Percentiles rank a stretch among this genome's conserved stretches.
Conservation (phyloP, 2,113 vertebrate species). For the Ardeotis arabs region DNA sequence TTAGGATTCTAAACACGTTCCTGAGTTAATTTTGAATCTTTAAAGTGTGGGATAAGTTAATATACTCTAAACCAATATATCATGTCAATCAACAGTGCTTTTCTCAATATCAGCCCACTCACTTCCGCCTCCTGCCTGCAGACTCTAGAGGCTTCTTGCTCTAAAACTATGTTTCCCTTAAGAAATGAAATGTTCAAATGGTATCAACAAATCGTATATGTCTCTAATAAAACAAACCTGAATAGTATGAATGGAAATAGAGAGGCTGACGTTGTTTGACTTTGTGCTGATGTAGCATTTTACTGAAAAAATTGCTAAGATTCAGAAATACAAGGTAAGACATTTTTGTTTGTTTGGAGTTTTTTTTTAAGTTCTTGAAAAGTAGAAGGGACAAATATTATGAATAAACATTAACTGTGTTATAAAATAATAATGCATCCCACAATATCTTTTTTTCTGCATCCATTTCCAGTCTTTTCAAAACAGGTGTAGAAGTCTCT, state of each 20-base stretch:
- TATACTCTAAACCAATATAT: conserved; percentile 46
- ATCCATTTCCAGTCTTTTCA: neutral
- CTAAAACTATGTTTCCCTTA: neutral
- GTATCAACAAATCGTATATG: neutral
- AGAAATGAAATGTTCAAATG: neutral
- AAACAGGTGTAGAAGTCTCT: neutral
- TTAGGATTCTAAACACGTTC: conserved; percentile 44
- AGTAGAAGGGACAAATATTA: neutral
- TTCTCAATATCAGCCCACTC: conserved; percentile 55
- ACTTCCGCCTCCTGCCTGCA: conserved; percentile 35
- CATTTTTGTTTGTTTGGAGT: too few relatives aligned
- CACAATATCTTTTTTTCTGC: neutral
- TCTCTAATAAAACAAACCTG: conserved; percentile 9
- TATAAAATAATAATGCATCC: neutral
- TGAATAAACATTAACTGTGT: neutral
- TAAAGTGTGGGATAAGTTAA: conserved; percentile 64
- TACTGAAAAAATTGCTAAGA: neutral
- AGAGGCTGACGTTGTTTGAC: neutral
- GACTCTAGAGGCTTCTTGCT: conserved; percentile 16
- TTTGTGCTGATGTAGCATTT: neutral
- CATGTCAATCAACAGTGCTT: conserved; percentile 60
- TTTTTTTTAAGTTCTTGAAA: neutral
- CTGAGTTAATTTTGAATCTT: conserved; percentile 64
- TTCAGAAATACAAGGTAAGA: neutral
- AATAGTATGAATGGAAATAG: neutral